Evolutionary conservation across 2,797 vertebrate species (phyloP), one percentile per base, ranked within the genome.

Genomic region (Aeoliscus strigatus): DNA sequence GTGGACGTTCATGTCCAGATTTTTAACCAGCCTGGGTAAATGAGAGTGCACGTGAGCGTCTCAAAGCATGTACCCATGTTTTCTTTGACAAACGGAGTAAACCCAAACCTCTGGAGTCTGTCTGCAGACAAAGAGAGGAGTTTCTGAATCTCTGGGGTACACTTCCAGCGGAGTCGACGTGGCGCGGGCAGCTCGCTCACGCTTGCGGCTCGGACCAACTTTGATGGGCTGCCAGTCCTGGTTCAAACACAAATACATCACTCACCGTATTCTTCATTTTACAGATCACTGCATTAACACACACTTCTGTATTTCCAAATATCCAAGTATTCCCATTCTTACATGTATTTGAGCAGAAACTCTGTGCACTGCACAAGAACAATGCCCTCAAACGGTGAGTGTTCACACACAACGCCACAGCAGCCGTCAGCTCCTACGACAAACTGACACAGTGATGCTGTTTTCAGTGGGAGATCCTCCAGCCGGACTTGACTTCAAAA

Each of bases 311-410:
- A 11, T 11, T 30, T 28, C 40, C 2, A 11, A 5, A 14, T 10
- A 31, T 25, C 1, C 9, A 13, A 10, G 18, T 8, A 28, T 9
- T 39, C 23, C 24, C 6, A n/a, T 52, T 81, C 94, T 93, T 76
- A 97, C 96, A 93, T 93, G 82, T 96, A 93, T 75, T 87, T 91
- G 43, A 99, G 91, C 40, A 99, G 85, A 66, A 92, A 91, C 77
- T 99, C 94, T 0, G 87, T 88, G 75, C 93, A 98, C 65, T 97
- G 92, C 48, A 99, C 92, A 10, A 98, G 86, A 16, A 97, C 87
- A 2, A 98, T 96, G 54, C 95, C 96, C 9, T 99, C 96, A 0
- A 96, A 97, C 0, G 96, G 86, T 0, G 96, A 98, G 42, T 99
- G 95, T 55, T 99, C 96, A 11, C 92, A 98, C 21, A 97, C 91